Percentiles rank a stretch among this genome's conserved stretches.
Evolutionary conservation across 2,113 vertebrate genomes (phyloP).

Genomic region (Erinaceus europaeus): DNA sequence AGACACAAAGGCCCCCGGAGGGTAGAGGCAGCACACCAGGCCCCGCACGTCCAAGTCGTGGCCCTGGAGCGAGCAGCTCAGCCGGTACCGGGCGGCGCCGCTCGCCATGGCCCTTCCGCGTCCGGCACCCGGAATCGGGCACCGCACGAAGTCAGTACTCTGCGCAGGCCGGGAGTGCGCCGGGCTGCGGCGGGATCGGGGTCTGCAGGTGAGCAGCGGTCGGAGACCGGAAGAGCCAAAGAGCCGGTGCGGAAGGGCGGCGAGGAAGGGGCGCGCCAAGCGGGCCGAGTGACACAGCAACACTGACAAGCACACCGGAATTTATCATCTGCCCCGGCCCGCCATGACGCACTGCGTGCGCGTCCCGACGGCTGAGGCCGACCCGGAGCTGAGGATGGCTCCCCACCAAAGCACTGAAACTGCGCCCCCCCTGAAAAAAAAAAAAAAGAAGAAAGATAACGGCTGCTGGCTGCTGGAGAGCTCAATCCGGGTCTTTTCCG

Average conservation of each 20-base stretch:
- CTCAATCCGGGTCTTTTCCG: accelerated
- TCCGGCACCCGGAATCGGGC: background rate
- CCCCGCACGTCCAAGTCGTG: slow-evolving; percentile 96
- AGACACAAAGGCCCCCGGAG: slow-evolving; percentile 91
- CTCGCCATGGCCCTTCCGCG: slow-evolving; percentile 74
- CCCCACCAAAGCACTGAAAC: background rate
- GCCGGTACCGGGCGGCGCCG: slow-evolving; percentile 82
- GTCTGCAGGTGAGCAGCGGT: background rate
- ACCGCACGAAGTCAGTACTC: background rate
- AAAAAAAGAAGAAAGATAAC: too few species aligned
- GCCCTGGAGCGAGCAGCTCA: slow-evolving; percentile 91
- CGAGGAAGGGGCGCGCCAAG: background rate
- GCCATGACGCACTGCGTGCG: slow-evolving; percentile 39
- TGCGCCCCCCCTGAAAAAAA: background rate
- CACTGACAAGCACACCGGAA: slow-evolving; percentile 46
- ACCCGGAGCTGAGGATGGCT: background rate
- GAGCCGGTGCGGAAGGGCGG: slow-evolving; percentile 50
- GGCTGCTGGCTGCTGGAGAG: background rate
- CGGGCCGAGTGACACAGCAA: slow-evolving; percentile 83
- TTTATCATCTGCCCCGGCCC: background rate
- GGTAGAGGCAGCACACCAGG: slow-evolving; percentile 82
- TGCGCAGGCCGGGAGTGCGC: background rate
- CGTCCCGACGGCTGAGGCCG: background rate
- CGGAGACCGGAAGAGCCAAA: slow-evolving; percentile 42
- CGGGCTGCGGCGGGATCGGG: background rate